Base-by-base conservation (phyloP, 2,113 vertebrate genomes). In the Istiophorus platypterus region DNA sequence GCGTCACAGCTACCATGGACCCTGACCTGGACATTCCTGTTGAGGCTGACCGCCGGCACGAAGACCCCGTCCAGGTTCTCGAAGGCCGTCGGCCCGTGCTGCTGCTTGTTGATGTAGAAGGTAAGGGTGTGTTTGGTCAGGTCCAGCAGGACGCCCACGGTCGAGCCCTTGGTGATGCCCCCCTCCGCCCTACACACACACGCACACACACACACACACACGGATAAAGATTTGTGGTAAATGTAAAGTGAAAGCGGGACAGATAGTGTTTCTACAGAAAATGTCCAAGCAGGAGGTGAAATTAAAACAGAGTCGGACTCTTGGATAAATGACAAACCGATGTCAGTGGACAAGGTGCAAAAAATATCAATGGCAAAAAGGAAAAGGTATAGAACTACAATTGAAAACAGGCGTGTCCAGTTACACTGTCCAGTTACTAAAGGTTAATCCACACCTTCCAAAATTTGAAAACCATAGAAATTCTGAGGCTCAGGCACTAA, bases 1-100 rank as follows among this genome's bases (percentile, higher is more conserved):
- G 54, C 59, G 8, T 45, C 42, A 14, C 17, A 15, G 17, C 42
- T 15, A 45, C 15, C 42, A 45, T 24, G 31, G 61, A 72, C 69
- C 64, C 82, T 12, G 29, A 99, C 98, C 97, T 99, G 98, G 39
- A 99, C 98, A 0, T 99, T 99, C 82, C 98, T 95, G 88, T 99
- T 99, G 94, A 99, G 97, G 94, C 98, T 99, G 81, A 99, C 70
- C 0, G 98, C 98, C 1, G 98, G 98, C 92, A 99, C 97, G 85
- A 99, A 99, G 78, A 99, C 97, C 0, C 98, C 98, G 0, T 99
- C 98, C 54, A 99, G 80, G 51, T 96, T 97, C 86, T 97, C 96
- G 68, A 99, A 99, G 0, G 98, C 98, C 3, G 97, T 94, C 8
- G 97, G 97, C 13, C 98, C 98, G 17, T 99, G 98, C 94, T 99